phyloP scores from a whole-genome alignment of 2,113 vertebrate genomes.

The Galbula dea region DNA sequence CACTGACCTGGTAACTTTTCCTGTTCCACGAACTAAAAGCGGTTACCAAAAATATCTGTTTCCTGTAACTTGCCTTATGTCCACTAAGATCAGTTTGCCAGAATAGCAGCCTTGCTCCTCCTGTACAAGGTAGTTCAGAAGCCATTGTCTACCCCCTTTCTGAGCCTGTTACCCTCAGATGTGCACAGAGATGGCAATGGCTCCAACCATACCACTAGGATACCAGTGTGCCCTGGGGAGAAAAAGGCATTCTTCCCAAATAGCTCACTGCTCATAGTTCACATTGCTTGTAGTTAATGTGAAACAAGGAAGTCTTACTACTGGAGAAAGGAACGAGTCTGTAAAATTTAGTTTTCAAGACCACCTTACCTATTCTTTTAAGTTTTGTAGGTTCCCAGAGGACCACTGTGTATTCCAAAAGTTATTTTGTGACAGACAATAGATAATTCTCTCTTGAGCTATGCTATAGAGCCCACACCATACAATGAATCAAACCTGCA shows the following conservation, averaged over 20 bases:
- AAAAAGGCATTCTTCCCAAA: not conserved
- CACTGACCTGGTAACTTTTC: not conserved
- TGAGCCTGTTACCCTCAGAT: not conserved
- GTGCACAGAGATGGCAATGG: not conserved
- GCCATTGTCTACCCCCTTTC: not conserved
- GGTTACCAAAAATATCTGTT: not conserved
- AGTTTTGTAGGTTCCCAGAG: not conserved
- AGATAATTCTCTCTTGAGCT: slow-evolving; percentile 6
- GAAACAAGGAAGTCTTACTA: not conserved
- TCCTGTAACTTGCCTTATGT: not conserved
- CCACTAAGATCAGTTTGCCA: not conserved
- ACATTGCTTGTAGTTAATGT: not conserved
- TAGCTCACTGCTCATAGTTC: not conserved
- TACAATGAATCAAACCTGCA: slow-evolving; percentile 66
- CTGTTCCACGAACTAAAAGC: not conserved
- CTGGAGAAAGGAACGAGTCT: not conserved
- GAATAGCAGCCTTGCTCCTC: not conserved
- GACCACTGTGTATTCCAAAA: not conserved
- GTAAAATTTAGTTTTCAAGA: not conserved
- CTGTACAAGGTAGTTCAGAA: not conserved
- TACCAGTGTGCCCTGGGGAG: not conserved
- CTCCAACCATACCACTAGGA: not conserved
- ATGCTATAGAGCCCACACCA: slow-evolving; percentile 13
- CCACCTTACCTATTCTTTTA: not conserved
- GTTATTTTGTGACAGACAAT: slow-evolving; percentile 60